Conservation (phyloP, 2,113 vertebrate genomes). For the Azemiops feae region DNA sequence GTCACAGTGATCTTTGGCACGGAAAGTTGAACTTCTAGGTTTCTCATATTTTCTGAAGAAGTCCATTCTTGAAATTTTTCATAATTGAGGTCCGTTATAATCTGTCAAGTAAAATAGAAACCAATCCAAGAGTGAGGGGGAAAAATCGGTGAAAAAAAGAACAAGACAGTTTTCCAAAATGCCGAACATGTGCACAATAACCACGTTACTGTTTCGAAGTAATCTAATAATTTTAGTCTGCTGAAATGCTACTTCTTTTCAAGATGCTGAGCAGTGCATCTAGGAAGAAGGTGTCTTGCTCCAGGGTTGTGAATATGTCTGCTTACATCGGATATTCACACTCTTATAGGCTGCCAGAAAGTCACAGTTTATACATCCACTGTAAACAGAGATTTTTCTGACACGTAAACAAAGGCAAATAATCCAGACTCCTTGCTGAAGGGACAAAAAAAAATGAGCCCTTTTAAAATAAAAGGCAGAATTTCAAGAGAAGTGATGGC, state of each 20-base stretch:
- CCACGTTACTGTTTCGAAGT: background rate
- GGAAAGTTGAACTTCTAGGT: conserved; percentile 59
- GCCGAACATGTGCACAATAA: background rate
- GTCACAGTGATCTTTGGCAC: conserved; percentile 83
- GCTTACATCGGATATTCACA: background rate
- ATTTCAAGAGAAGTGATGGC: background rate
- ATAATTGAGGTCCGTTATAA: conserved; percentile 74
- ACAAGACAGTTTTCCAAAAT: background rate
- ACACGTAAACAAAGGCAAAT: background rate
- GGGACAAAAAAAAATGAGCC: background rate
- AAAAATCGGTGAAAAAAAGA: background rate
- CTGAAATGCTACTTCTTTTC: background rate
- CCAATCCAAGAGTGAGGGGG: background rate
- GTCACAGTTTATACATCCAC: background rate
- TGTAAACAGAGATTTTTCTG: background rate
- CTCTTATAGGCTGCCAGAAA: background rate
- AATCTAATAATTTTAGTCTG: background rate
- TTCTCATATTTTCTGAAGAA: conserved; percentile 65
- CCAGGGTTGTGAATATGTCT: background rate
- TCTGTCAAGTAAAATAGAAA: conserved; percentile 64
- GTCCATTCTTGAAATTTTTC: conserved; percentile 79
- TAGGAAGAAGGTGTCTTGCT: background rate
- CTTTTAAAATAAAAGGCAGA: background rate
- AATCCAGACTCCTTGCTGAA: background rate
- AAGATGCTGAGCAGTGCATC: background rate